Base-by-base conservation (phyloP, 2,888 invertebrate species). In the Aleiodes alternator region DNA sequence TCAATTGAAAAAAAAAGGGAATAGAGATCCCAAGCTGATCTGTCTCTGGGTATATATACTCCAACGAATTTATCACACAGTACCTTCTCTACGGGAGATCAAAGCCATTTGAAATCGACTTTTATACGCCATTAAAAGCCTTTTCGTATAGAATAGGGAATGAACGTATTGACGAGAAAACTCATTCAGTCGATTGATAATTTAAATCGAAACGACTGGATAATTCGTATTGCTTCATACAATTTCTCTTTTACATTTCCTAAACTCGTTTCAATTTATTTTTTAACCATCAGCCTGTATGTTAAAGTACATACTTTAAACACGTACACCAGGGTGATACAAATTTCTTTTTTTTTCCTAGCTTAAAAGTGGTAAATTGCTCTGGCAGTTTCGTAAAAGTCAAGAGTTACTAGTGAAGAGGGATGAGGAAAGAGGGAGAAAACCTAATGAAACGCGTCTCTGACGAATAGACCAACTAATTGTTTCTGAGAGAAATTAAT, bases 401-500 rank as follows among this genome's bases (percentile, higher is more conserved):
- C 43, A 43, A 43, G 43, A 43, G 43, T 8, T 43, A 9, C 43
- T 64, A 31, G 43, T 70, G 55, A 53, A 50, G 14, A 59, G 51
- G 68, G 73, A 48, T 14, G 9, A 34, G 48, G 77, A 69, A 76
- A 34, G 34, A 34, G 76, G 66, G 78, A 83, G 84, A 82, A 83
- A 85, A 85, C 84, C 87, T 88, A 88, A 89, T 89, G 87, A 88
- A 89, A 89, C 86, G 86, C 85, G 85, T 69, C 53, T 86, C 87
- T 87, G 88, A 89, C 87, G 87, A 88, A 89, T 88, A 88, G 88
- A 86, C 85, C 87, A 87, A 87, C 89, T 89, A 89, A 88, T 89
- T 88, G 88, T 88, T 88, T 88, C 88, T 84, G 87, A 89, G 87
- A 87, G 87, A 85, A 89, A 89, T 88, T 88, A 89, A 88, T 88